phyloP scores from a whole-genome alignment of 2,888 invertebrate species.

The Thymelicus lineola region DNA sequence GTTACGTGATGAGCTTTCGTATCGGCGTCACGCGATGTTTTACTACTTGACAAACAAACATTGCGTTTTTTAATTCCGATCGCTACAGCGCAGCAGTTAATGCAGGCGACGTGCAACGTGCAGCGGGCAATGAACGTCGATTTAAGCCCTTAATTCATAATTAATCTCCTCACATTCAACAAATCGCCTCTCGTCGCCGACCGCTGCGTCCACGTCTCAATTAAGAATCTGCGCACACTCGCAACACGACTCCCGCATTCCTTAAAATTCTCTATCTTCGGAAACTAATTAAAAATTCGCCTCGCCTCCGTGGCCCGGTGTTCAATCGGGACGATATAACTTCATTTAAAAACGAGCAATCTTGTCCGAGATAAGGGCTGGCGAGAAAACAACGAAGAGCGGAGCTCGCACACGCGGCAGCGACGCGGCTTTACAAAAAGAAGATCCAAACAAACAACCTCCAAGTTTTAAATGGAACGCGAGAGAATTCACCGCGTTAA shows the following conservation, averaged over 20 bases:
- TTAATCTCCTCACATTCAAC: slow-evolving; percentile 72
- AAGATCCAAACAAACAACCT: slow-evolving; percentile 71
- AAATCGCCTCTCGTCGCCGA: slow-evolving; percentile 67
- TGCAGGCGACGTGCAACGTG: slow-evolving; percentile 51
- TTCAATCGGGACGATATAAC: slow-evolving; percentile 83
- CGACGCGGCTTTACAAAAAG: slow-evolving; percentile 69
- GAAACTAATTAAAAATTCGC: slow-evolving; percentile 85
- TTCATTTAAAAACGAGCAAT: slow-evolving; percentile 85
- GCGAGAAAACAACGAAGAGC: slow-evolving; percentile 84
- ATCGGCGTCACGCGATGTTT: slow-evolving; percentile 64
- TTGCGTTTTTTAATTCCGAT: slow-evolving; percentile 69
- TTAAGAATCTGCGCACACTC: slow-evolving; percentile 76
- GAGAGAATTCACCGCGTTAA: slow-evolving; percentile 82
- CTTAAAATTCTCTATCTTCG: slow-evolving; percentile 83
- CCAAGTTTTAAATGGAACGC: slow-evolving; percentile 82
- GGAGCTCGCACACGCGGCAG: slow-evolving; percentile 76
- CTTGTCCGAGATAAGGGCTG: slow-evolving; percentile 82
- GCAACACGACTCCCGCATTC: slow-evolving; percentile 77
- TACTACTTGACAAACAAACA: slow-evolving; percentile 65
- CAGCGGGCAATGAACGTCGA: slow-evolving; percentile 55
- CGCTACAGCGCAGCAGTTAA: slow-evolving; percentile 64
- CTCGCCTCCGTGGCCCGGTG: slow-evolving; percentile 76
- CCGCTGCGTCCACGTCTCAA: slow-evolving; percentile 74
- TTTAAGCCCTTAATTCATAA: slow-evolving; percentile 72
- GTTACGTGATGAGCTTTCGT: slow-evolving; percentile 52